Percentiles rank a stretch among this genome's conserved stretches.
These are phyloP conservation scores for Folsomia manolachei DNA, from an alignment of 2,888 invertebrate genomes.

Conservation along the genomic window DNA sequence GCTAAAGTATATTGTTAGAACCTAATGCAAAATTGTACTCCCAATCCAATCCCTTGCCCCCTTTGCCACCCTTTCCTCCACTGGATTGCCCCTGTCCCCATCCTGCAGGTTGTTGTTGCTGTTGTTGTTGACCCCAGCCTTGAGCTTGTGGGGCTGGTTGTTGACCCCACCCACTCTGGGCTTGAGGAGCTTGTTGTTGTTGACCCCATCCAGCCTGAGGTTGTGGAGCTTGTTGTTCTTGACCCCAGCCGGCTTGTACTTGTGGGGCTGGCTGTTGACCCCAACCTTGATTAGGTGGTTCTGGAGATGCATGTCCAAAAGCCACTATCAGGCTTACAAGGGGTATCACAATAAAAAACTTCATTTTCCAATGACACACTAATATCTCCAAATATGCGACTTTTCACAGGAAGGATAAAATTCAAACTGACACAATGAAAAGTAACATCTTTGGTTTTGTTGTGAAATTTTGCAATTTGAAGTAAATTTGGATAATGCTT, in stretches of 20 bases:
- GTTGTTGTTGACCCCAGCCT: conserved; percentile 9
- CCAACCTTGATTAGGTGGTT: not conserved
- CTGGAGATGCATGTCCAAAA: not conserved
- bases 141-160: conserved; percentile 13
- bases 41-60: conserved; percentile 1
- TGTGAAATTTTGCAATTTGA: no score
- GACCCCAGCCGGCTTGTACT: conserved; percentile 21
- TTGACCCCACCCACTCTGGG: conserved; percentile 21
- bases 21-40: conserved; percentile 13
- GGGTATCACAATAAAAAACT: not conserved
- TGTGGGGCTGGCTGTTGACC: not conserved
- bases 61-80: conserved; percentile 2
- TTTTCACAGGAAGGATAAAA: no score
- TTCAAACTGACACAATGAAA: not conserved
- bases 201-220: conserved; percentile 16
- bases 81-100: conserved; percentile 22
- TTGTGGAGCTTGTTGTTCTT: conserved; percentile 19
- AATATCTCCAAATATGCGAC: not conserved
- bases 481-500: no score
- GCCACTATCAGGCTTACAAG: not conserved
- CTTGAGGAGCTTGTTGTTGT: not conserved
- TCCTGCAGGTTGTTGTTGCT: no score
- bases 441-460: not conserved
- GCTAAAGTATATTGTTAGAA: no score
- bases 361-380: not conserved